Conservation (phyloP, 2,888 invertebrate genomes). For the Hedychridium roseum region DNA sequence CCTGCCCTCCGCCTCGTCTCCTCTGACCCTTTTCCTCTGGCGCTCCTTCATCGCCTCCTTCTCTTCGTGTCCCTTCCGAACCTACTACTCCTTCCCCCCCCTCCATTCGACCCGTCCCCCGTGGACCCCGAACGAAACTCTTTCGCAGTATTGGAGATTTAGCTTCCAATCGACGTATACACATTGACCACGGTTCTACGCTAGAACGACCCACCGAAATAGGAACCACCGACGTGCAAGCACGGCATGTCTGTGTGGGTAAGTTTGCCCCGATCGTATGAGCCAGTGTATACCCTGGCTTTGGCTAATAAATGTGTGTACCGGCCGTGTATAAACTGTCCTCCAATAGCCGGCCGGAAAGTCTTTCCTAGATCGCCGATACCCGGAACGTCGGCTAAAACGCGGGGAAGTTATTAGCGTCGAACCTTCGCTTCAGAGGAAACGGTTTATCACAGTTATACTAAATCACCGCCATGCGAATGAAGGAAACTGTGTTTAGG, state of each 20-base stretch:
- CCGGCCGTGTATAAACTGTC: neutral
- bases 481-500: too few relatives aligned
- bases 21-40: conserved; percentile 5
- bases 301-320: conserved; percentile 1
- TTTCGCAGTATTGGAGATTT: conserved; percentile 46
- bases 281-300: neutral
- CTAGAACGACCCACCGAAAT: conserved; percentile 8
- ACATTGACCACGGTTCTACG: conserved; percentile 7
- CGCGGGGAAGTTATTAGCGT: too few relatives aligned
- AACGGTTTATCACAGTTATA: too few relatives aligned
- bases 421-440: too few relatives aligned
- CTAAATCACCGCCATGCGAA: too few relatives aligned
- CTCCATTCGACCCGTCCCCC: conserved; percentile 24
- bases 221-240: conserved; percentile 1
- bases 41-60: conserved; percentile 10
- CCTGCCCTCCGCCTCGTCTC: conserved; percentile 12
- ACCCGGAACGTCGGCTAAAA: too few relatives aligned
- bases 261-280: neutral
- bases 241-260: neutral
- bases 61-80: conserved; percentile 19
- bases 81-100: conserved; percentile 29
- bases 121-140: conserved; percentile 39
- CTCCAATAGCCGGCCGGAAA: neutral
- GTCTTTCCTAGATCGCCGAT: neutral
- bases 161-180: conserved; percentile 11